phyloP scores from a whole-genome alignment of 2,888 invertebrate species.

The Tenthredo mesomela region DNA sequence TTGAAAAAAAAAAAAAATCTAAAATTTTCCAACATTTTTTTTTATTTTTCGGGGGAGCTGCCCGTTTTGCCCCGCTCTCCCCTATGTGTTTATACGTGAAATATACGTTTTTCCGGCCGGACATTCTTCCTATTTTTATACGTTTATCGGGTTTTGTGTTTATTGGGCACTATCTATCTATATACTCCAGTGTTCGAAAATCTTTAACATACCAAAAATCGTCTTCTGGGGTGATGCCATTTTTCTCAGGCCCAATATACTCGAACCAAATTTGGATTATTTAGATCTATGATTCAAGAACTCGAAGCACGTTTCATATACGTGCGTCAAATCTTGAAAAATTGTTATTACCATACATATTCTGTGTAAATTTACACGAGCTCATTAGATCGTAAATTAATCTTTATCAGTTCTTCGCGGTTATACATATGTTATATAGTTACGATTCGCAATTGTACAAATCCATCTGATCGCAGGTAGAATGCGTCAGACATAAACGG shows the following conservation, averaged over 20 bases:
- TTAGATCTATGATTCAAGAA: not conserved
- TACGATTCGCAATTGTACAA: not conserved
- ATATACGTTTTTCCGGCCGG: too few species aligned
- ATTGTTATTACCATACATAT: not conserved
- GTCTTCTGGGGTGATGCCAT: not conserved
- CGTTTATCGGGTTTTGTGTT: too few species aligned
- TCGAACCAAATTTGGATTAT: not conserved
- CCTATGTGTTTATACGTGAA: too few species aligned
- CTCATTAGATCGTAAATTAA: not conserved
- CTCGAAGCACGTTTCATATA: not conserved
- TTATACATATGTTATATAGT: too few species aligned
- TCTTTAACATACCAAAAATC: too few species aligned
- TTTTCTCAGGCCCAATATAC: not conserved
- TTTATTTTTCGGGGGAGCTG: too few species aligned
- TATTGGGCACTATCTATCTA: too few species aligned
- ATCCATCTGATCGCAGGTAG: not conserved
- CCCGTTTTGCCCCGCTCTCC: too few species aligned
- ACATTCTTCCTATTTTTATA: too few species aligned
- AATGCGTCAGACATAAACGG: not conserved
- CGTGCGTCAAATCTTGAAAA: not conserved
- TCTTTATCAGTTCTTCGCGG: not conserved
- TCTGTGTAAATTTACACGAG: not conserved
- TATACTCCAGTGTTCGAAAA: too few species aligned
- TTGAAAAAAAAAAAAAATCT: too few species aligned
- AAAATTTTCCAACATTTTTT: too few species aligned